Percentiles rank a stretch among this genome's conserved stretches.
phyloP scores from a whole-genome alignment of 2,888 invertebrate species.

The Cetonia aurata region DNA sequence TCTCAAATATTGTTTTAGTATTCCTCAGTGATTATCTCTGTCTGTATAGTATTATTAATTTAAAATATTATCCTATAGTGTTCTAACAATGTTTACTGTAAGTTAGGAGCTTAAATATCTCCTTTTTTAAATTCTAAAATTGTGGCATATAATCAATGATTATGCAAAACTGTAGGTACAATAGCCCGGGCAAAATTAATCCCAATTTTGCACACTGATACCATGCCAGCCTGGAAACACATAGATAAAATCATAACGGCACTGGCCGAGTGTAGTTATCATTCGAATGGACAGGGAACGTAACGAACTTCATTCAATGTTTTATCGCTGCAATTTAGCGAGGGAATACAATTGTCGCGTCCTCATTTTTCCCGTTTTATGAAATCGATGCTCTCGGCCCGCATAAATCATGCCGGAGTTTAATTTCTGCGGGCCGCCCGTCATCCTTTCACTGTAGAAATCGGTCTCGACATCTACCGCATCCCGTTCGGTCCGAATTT shows the following conservation, averaged over 20 bases:
- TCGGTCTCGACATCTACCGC: neutral
- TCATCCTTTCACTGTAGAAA: neutral
- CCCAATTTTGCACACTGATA: too few relatives aligned
- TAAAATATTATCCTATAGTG: too few relatives aligned
- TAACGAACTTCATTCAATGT: conserved; percentile 23
- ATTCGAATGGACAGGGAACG: neutral
- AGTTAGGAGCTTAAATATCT: too few relatives aligned
- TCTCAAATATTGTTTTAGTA: too few relatives aligned
- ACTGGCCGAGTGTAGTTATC: neutral
- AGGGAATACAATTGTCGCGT: conserved; percentile 16
- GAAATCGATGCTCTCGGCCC: conserved; percentile 14
- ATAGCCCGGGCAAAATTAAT: too few relatives aligned
- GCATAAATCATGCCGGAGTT: conserved; percentile 31
- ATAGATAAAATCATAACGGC: neutral
- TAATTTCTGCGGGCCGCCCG: conserved; percentile 21
- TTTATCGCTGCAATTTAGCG: conserved; percentile 28
- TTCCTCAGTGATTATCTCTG: too few relatives aligned
- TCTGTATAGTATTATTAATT: too few relatives aligned
- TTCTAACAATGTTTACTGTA: too few relatives aligned
- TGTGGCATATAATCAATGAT: too few relatives aligned
- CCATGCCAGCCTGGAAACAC: too few relatives aligned
- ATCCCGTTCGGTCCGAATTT: neutral
- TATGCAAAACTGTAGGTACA: too few relatives aligned
- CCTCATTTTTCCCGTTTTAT: conserved; percentile 29
- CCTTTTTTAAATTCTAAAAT: too few relatives aligned